These are phyloP conservation scores for Ceryle rudis DNA, from an alignment of 2,797 vertebrate species.

Conservation along the genomic window DNA sequence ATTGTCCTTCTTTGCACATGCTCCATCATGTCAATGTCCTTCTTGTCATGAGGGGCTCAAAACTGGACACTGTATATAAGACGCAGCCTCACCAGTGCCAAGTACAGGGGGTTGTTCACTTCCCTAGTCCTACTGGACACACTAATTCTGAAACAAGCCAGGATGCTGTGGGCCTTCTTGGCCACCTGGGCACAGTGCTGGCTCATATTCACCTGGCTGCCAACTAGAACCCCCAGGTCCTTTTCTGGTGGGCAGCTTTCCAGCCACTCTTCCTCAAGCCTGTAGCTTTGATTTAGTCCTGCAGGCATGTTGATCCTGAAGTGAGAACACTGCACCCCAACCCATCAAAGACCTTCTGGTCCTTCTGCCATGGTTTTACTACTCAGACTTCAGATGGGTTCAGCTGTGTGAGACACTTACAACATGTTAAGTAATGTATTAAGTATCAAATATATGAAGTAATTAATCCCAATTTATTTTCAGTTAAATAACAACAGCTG, in stretches of 20 bases:
- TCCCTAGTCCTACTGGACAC: background rate
- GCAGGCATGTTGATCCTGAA: background rate
- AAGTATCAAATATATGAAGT: background rate
- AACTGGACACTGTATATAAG: background rate
- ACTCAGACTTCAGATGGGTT: background rate
- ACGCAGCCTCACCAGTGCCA: background rate
- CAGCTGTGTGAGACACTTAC: background rate
- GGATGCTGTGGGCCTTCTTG: background rate
- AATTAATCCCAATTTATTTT: background rate
- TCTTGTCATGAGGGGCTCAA: background rate
- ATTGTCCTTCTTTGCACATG: background rate
- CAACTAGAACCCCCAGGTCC: background rate
- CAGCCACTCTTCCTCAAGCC: background rate
- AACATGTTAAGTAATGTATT: background rate
- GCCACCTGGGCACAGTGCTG: background rate
- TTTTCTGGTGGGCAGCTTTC: background rate
- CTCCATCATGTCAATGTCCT: background rate
- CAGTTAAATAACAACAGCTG: background rate
- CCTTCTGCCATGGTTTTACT: background rate
- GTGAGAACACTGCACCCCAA: rapidly evolving
- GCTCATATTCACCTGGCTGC: background rate
- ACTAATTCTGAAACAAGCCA: background rate
- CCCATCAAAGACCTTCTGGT: background rate
- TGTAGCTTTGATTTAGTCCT: background rate
- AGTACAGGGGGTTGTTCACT: background rate